phyloP scores from a whole-genome alignment of 2,888 invertebrate species.

The Atrina japonica region DNA sequence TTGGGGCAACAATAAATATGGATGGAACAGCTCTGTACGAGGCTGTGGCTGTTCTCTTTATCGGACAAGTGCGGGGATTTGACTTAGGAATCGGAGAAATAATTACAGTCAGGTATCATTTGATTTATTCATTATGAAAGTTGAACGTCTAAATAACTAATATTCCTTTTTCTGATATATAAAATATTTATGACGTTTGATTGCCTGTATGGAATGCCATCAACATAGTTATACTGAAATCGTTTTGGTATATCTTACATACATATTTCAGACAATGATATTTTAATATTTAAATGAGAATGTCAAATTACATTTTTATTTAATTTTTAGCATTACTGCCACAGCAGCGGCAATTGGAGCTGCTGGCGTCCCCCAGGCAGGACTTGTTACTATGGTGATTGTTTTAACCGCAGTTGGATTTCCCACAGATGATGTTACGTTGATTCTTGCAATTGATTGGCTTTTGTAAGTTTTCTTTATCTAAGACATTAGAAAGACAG shows the following conservation, averaged over 20 bases:
- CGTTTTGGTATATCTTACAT: no score
- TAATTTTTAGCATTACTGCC: slow-evolving; percentile 90
- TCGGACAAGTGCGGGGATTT: slow-evolving; percentile 91
- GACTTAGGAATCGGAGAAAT: slow-evolving; percentile 78
- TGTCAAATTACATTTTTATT: no score
- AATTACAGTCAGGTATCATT: slow-evolving; percentile 68
- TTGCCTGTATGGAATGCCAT: no score
- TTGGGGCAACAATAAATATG: slow-evolving; percentile 99
- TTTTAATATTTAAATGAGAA: no score
- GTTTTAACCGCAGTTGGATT: slow-evolving; percentile 82
- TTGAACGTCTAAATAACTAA: no score
- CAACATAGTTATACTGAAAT: no score
- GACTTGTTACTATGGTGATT: slow-evolving; percentile 92
- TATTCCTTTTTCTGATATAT: no score
- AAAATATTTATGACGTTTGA: no score
- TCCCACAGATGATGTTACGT: slow-evolving; percentile 81
- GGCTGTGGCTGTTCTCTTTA: slow-evolving; percentile 98
- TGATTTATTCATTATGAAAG: no score
- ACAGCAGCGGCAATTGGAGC: slow-evolving; percentile 98
- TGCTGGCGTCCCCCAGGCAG: slow-evolving; percentile 97
- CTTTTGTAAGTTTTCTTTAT: slow-evolving; percentile 78
- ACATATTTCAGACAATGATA: no score
- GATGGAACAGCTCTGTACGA: slow-evolving; percentile 98
- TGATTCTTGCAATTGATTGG: slow-evolving; percentile 82
- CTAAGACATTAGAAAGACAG: background rate